Conservation (phyloP, 1,140 invertebrate species). For the Andrena cerasifolii region DNA sequence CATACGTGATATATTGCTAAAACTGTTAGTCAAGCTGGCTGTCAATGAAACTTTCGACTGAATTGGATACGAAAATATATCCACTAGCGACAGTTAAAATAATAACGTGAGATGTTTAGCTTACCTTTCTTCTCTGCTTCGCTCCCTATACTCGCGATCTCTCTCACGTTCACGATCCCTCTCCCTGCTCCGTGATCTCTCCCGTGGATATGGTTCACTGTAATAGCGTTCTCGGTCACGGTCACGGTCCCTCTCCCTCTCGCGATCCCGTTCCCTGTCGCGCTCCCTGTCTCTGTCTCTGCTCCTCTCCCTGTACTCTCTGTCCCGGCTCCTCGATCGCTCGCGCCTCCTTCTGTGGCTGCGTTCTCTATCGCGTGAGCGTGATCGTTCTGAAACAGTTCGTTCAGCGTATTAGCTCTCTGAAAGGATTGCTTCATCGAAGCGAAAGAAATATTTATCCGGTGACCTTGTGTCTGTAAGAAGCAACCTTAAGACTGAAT, state of each 20-base stretch:
- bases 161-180: constrained; percentile 86
- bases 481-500: no score
- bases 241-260: constrained; percentile 86
- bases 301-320: constrained; percentile 88
- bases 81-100: constrained; percentile 22
- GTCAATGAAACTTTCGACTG: constrained; percentile 3
- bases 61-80: constrained; percentile 18
- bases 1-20: constrained; percentile 6
- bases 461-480: no score
- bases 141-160: constrained; percentile 85
- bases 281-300: constrained; percentile 86
- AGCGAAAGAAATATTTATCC: no score
- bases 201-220: constrained; percentile 79
- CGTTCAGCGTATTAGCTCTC: not conserved
- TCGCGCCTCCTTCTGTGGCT: constrained; percentile 87
- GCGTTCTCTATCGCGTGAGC: constrained; percentile 90
- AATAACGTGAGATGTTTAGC: constrained; percentile 63
- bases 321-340: constrained; percentile 90
- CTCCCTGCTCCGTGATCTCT: constrained; percentile 88
- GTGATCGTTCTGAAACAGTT: constrained; percentile 85
- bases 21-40: not conserved
- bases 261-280: constrained; percentile 85
- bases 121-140: constrained; percentile 90
- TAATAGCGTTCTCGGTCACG: constrained; percentile 80
- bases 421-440: not conserved